Evolutionary conservation across 2,797 vertebrate genomes (phyloP).

Genomic region (Lates japonicus): DNA sequence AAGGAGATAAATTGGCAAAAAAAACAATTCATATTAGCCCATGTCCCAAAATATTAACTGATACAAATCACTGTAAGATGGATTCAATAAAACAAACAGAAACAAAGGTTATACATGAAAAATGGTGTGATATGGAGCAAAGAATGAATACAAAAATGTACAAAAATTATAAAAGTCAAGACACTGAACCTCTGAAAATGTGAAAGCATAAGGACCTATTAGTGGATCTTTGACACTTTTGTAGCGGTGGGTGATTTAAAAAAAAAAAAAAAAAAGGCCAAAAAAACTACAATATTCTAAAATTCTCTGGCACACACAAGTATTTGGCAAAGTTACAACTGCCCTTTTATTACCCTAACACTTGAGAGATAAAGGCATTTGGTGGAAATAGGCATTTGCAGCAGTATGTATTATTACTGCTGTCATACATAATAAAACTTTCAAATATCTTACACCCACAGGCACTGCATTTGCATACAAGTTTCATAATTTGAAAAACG

Average conservation of each 20-base stretch:
- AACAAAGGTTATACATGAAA: neutral
- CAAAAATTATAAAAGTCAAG: neutral
- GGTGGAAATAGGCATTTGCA: neutral
- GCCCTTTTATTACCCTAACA: neutral
- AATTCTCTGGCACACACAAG: neutral
- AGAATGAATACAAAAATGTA: neutral
- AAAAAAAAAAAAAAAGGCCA: too few relatives aligned
- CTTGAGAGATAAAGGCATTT: too few relatives aligned
- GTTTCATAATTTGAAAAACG: neutral
- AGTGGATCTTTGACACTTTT: neutral
- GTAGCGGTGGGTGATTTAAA: too few relatives aligned
- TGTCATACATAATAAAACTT: neutral
- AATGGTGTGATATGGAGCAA: conserved; percentile 13
- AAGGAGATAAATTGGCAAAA: neutral
- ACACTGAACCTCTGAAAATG: neutral
- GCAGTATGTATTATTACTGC: too few relatives aligned
- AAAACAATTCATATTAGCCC: conserved; percentile 2
- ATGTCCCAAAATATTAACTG: conserved; percentile 4
- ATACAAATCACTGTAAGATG: conserved; percentile 3
- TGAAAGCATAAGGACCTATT: neutral
- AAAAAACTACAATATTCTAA: neutral
- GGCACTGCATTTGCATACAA: neutral
- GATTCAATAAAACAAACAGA: conserved; percentile 3
- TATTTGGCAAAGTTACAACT: neutral
- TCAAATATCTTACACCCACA: neutral